A percentile compares a stretch with the other conserved stretches of the same genome.
These are phyloP conservation scores for Drepana falcataria DNA, from an alignment of 2,888 invertebrate genomes.

Conservation along the genomic window DNA sequence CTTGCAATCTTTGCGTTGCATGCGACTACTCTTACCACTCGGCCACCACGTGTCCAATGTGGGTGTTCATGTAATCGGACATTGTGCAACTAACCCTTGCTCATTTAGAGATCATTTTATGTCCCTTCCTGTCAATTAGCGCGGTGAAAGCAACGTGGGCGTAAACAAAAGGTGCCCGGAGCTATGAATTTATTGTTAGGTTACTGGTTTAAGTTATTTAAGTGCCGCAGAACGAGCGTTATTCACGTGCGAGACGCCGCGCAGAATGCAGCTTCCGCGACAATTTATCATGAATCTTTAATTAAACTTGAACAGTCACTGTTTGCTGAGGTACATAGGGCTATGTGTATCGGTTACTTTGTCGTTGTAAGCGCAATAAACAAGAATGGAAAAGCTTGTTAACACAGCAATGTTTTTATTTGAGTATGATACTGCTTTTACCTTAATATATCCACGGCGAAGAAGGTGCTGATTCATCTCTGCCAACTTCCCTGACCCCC, in stretches of 20 bases:
- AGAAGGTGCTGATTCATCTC: no score
- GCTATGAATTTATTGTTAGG: slow-evolving; percentile 74
- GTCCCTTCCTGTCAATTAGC: slow-evolving; percentile 71
- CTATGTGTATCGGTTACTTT: slow-evolving; percentile 31
- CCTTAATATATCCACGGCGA: no score
- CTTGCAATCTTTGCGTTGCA: no score
- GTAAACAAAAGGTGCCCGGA: slow-evolving; percentile 59
- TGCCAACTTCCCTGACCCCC: no score
- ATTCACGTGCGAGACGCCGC: slow-evolving; percentile 66
- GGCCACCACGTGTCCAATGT: no score
- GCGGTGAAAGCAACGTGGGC: slow-evolving; percentile 50
- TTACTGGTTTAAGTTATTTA: slow-evolving; percentile 72
- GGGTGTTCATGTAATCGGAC: not conserved
- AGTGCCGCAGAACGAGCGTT: slow-evolving; percentile 63
- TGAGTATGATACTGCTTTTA: no score
- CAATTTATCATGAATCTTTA: slow-evolving; percentile 79
- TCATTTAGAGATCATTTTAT: slow-evolving; percentile 59
- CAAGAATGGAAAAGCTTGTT: not conserved
- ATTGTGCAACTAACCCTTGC: slow-evolving; percentile 24
- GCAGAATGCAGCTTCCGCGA: slow-evolving; percentile 72
- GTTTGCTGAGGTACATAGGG: slow-evolving; percentile 50
- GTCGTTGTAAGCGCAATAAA: slow-evolving; percentile 11
- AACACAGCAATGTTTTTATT: not conserved
- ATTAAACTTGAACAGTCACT: slow-evolving; percentile 74
- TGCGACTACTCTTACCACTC: no score